These are phyloP conservation scores for Siniperca knerii DNA, from an alignment of 2,113 vertebrate genomes.

Conservation along the genomic window DNA sequence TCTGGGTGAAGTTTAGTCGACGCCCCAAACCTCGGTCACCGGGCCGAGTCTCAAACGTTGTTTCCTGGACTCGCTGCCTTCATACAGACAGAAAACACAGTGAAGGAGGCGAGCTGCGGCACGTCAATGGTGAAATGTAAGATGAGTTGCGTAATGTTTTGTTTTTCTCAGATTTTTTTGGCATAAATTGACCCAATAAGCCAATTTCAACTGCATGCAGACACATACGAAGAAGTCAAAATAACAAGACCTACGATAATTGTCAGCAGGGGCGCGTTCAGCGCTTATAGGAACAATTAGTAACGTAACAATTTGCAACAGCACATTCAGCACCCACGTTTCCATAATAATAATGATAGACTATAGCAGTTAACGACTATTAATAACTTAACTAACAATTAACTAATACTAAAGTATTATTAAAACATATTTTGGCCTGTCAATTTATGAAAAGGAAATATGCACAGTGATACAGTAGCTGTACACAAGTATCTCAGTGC, in stretches of 20 bases:
- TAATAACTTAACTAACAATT: no score
- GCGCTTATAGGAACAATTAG: background rate
- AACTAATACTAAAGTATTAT: background rate
- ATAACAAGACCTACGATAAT: no score
- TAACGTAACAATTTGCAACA: background rate
- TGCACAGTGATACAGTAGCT: background rate
- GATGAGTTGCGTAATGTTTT: background rate
- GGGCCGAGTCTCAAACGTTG: slow-evolving; percentile 50
- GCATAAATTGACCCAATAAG: no score
- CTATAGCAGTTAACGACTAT: no score
- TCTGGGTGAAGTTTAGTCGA: slow-evolving; percentile 23
- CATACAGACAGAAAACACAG: background rate
- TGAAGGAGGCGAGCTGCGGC: background rate
- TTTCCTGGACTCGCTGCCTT: slow-evolving; percentile 51
- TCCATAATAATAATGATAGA: background rate
- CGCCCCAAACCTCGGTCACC: slow-evolving; percentile 72
- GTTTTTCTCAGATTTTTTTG: background rate
- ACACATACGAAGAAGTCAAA: no score
- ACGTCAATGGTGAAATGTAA: background rate
- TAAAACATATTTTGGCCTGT: background rate
- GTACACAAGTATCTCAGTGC: background rate
- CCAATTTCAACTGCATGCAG: background rate
- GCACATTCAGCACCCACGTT: background rate
- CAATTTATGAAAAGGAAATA: background rate
- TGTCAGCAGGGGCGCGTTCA: no score